phyloP scores from a whole-genome alignment of 2,113 vertebrate species.

The Pelvicachromis taeniatus region DNA sequence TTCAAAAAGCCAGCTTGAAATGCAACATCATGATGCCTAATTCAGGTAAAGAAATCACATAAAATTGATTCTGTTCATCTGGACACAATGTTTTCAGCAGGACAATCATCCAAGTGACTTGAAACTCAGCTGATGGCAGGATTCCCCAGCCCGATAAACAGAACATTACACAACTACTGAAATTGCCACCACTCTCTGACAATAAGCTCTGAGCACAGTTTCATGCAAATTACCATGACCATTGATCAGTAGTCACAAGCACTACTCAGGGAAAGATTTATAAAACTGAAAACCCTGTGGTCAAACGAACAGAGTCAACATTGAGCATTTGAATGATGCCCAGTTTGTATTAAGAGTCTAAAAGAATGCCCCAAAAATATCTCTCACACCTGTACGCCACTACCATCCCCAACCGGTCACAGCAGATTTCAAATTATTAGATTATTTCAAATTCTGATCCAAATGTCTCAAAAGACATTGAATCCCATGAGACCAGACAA shows the following conservation, averaged over 20 bases:
- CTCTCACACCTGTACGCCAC: neutral
- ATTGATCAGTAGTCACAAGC: neutral
- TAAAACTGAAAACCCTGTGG: neutral
- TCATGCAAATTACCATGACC: neutral
- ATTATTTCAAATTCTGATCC: neutral
- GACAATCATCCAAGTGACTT: neutral
- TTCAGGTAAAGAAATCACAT: neutral
- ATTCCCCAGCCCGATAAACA: neutral
- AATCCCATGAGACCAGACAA: neutral
- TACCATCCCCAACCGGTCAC: neutral
- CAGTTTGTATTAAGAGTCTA: neutral
- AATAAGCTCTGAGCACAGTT: neutral
- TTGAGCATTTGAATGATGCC: neutral
- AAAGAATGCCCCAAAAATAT: neutral
- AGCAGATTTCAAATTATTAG: no score
- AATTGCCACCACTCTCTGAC: neutral
- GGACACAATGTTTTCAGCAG: neutral
- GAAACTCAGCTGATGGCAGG: neutral
- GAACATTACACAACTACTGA: neutral
- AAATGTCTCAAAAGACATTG: neutral
- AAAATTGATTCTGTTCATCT: neutral
- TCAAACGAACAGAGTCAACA: neutral
- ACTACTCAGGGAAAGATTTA: neutral
- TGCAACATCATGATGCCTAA: neutral
- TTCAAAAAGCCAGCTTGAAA: neutral